Evolutionary conservation across 2,113 vertebrate species (phyloP).

Genomic region (Erythrolamprus reginae): DNA sequence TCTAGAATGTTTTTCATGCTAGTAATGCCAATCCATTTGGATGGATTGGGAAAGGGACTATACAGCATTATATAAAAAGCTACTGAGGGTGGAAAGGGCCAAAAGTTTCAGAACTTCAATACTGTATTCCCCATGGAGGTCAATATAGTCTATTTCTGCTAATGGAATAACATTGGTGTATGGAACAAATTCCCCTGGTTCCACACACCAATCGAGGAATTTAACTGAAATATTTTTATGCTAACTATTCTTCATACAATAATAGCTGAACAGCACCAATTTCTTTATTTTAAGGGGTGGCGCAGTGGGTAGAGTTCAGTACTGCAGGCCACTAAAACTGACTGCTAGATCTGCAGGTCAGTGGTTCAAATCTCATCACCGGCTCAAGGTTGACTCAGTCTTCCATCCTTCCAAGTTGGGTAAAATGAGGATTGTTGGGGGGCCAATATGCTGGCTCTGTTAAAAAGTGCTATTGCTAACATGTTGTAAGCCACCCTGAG

Average conservation of each 20-base stretch:
- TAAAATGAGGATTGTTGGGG: too few species aligned
- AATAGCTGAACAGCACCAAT: neutral
- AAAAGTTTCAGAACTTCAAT: neutral
- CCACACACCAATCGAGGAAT: neutral
- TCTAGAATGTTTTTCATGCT: neutral
- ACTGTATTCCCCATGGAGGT: neutral
- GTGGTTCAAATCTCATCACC: too few species aligned
- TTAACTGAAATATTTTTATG: neutral
- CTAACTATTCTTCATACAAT: neutral
- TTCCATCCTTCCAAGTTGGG: too few species aligned
- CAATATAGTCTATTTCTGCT: neutral
- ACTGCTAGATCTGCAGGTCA: too few species aligned
- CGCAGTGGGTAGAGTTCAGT: too few species aligned
- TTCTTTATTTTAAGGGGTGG: neutral
- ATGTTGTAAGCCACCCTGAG: too few species aligned
- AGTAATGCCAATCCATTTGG: neutral
- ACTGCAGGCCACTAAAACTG: too few species aligned
- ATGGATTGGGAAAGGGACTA: neutral
- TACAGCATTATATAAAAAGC: neutral
- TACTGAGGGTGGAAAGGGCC: neutral
- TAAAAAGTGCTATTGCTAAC: too few species aligned
- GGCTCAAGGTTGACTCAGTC: too few species aligned
- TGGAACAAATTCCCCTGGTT: neutral
- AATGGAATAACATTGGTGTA: neutral
- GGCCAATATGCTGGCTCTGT: too few species aligned